These are phyloP conservation scores for Hycleus phaleratus DNA, from an alignment of 1,140 invertebrate genomes.

Conservation along the genomic window DNA sequence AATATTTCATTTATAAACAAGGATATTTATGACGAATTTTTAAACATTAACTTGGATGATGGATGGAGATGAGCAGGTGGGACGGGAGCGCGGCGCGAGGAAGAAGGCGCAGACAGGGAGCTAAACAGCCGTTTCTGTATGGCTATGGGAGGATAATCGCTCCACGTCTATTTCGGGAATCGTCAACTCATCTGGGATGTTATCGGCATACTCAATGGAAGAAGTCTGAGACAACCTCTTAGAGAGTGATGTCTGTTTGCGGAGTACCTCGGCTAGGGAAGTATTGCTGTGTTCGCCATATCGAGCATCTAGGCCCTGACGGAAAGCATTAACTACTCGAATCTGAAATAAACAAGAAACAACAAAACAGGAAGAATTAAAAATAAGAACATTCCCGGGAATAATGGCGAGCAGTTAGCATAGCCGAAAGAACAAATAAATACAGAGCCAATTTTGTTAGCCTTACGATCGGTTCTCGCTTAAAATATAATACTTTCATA, in stretches of 20 bases:
- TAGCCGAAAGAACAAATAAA: constrained; percentile 34
- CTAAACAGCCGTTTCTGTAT: constrained; percentile 88
- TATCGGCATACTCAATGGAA: constrained; percentile 85
- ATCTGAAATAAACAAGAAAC: constrained; percentile 67
- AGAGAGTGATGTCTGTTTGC: constrained; percentile 82
- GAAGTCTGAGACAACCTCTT: constrained; percentile 85
- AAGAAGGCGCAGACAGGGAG: constrained; percentile 29
- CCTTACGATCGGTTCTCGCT: constrained; percentile 30
- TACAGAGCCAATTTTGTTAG: constrained; percentile 34
- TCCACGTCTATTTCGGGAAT: constrained; percentile 86
- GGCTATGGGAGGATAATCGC: constrained; percentile 81
- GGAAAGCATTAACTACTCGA: constrained; percentile 98
- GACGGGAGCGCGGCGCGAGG: constrained; percentile 21
- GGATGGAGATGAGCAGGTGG: constrained; percentile 10
- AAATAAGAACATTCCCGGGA: constrained; percentile 38
- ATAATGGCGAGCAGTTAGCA: constrained; percentile 37
- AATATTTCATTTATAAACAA: too few species aligned
- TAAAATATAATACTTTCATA: not conserved
- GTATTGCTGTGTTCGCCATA: constrained; percentile 85
- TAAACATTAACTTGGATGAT: not conserved
- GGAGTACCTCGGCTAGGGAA: constrained; percentile 79
- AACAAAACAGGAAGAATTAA: constrained; percentile 43
- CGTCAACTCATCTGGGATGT: constrained; percentile 77
- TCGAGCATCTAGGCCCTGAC: constrained; percentile 92
- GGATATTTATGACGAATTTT: too few species aligned